phyloP scores from a whole-genome alignment of 1,140 invertebrate genomes.

The Epicauta chinensis region DNA sequence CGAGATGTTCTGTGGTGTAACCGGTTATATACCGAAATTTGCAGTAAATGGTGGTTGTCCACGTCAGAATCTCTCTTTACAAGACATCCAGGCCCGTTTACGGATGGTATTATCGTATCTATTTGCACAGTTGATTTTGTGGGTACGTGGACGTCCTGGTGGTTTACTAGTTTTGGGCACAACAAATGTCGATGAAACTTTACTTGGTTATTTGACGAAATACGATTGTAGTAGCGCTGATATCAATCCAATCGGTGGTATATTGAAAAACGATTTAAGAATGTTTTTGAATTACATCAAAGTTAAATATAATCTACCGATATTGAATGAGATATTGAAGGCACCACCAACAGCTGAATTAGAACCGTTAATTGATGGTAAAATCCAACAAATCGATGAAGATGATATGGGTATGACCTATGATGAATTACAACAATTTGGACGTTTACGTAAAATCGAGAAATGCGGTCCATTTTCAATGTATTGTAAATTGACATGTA shows the following conservation, averaged over 20 bases:
- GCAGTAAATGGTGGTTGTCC: slow-evolving; percentile 73
- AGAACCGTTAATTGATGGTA: slow-evolving; percentile 79
- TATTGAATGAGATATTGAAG: slow-evolving; percentile 71
- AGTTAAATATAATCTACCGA: slow-evolving; percentile 62
- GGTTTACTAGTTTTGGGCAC: slow-evolving; percentile 91
- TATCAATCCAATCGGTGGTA: slow-evolving; percentile 97
- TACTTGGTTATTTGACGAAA: slow-evolving; percentile 97
- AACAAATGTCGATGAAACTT: slow-evolving; percentile 95
- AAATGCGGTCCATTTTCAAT: slow-evolving; percentile 94
- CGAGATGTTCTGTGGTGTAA: slow-evolving; percentile 75
- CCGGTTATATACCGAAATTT: slow-evolving; percentile 77
- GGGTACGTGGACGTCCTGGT: slow-evolving; percentile 80
- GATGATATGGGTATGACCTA: slow-evolving; percentile 97
- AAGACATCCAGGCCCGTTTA: slow-evolving; percentile 93
- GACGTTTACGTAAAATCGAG: slow-evolving; percentile 77
- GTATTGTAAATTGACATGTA: slow-evolving; percentile 85
- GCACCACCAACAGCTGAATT: slow-evolving; percentile 94
- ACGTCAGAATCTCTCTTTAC: slow-evolving; percentile 89
- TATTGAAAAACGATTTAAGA: slow-evolving; percentile 91
- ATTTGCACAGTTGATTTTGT: slow-evolving; percentile 91
- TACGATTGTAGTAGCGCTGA: slow-evolving; percentile 99
- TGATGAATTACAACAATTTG: slow-evolving; percentile 83
- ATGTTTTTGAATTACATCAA: slow-evolving; percentile 73
- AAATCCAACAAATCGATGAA: slow-evolving; percentile 74
- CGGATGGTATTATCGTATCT: slow-evolving; percentile 95